Base-by-base conservation (phyloP, 2,888 invertebrate species). In the Caenorhabditis becei region DNA sequence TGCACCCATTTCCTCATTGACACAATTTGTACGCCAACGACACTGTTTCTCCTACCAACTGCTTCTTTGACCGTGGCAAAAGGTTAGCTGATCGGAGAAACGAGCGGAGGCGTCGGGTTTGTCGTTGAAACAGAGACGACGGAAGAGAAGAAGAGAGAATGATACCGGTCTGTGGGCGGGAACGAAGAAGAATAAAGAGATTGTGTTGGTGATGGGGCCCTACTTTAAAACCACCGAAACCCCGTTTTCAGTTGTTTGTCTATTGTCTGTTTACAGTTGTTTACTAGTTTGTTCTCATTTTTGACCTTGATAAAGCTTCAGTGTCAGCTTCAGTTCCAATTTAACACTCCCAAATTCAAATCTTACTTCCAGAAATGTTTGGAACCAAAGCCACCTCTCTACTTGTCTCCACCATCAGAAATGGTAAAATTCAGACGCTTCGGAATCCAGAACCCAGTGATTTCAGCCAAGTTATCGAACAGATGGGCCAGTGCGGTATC, bases 141-240 rank as follows among this genome's bases (percentile, higher is more conserved):
- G 11, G 51, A 41, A 49, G 32, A 58, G 37, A 63, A 10, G 37
- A 71, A 10, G 32, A 32, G 32, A 41, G 41, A 41, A 53, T 70
- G 47, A 78, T 78, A 78, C 70, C 70, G 77, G 77, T 71, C 77
- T 78, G 58, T 49, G 65, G 70, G 70, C 65, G 63, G 62, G 51
- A 32, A 18, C 63, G 65, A 51, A 47, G 37, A 44, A 32, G 49
- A 70, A 53, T 28, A 77, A 53, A 14, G 20, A 59, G 37, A 37
- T n/a, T 32, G 32, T 32, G 10, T 32, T 10, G 32, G 10, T 35
- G 54, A 37, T 56, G 47, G 24, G 70, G 53, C 59, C 53, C 66
- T 71, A 59, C 59, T 78, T 78, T 78, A 78, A 78, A 78, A 70
- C 63, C 56, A 20, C 1, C 37, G 47, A 47, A 47, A 32, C 35